Evolutionary conservation across 2,113 vertebrate genomes (phyloP), one percentile per base, ranked within the genome.

Genomic region (Apodemus sylvaticus): DNA sequence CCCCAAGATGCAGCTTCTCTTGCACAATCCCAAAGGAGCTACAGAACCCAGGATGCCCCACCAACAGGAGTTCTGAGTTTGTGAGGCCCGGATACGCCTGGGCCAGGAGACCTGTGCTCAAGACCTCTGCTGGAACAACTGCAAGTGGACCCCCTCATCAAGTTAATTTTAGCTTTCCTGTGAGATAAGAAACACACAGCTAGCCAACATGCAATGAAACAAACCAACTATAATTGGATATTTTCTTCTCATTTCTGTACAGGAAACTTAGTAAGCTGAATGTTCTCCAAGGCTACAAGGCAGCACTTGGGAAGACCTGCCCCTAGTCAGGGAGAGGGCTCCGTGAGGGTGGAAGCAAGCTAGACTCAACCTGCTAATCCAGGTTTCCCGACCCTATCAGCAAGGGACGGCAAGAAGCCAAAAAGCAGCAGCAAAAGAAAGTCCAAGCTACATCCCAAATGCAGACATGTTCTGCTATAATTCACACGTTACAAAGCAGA

Each of bases 201-300:
- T 81, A 29, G 36, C n/a, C 78, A 93, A 64, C 7, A 3, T 95
- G 1, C 34, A 96, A 74, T 78, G 55, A 78, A 39, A n/a, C 9
- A 89, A 81, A 91, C 36, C 14, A 83, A 86, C 19, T 77, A 1
- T 60, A 81, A 53, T 0, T 82, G 14, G 24, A 39, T 79, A 82
- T 60, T 91, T 81, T 81, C 70, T 94, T 93, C 22, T 90, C 26
- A 74, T 90, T 96, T 92, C 5, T 95, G 22, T 16, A 90, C 34
- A 60, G 20, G 20, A 74, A 94, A 71, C 42, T 66, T 73, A 93
- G 70, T 10, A 82, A 86, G 73, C 12, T 74, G 24, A 92, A 95
- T 16, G 5, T 26, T 93, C 62, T 88, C 34, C 45, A 94, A 83
- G 92, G 91, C 0, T 51, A 26, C 6, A 76, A 85, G 85, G 85